These are phyloP conservation scores for Malurus elegans DNA, from an alignment of 2,113 vertebrate species.

Conservation along the genomic window DNA sequence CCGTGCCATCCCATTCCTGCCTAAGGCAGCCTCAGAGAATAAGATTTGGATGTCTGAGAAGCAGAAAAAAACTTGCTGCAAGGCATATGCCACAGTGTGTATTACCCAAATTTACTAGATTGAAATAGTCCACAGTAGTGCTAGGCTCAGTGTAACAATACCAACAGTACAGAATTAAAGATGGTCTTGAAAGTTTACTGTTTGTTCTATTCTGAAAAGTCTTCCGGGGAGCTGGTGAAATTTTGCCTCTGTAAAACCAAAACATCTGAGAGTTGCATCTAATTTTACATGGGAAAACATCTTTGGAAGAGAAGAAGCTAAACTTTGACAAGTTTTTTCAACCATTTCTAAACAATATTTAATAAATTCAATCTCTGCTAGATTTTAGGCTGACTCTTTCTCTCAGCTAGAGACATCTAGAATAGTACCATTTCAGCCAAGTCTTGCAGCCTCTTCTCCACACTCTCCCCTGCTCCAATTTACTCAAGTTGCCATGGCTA, in stretches of 20 bases:
- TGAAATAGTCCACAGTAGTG: neutral
- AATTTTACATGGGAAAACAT: neutral
- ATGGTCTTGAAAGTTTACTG: neutral
- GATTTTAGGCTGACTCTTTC: neutral
- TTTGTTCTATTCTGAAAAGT: neutral
- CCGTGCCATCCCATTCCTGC: neutral
- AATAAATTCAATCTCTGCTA: neutral
- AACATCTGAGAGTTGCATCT: neutral
- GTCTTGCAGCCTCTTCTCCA: neutral
- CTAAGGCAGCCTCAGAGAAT: neutral
- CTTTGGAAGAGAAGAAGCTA: neutral
- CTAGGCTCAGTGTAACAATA: neutral
- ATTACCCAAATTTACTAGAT: neutral
- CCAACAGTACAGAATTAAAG: neutral
- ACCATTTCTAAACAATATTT: neutral
- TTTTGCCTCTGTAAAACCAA: neutral
- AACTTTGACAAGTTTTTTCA: neutral
- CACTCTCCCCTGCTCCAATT: neutral
- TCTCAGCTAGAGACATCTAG: neutral
- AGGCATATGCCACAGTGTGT: neutral
- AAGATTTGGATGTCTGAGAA: neutral
- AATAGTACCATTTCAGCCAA: neutral
- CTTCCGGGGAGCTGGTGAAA: neutral
- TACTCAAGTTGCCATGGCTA: neutral
- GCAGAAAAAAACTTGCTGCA: neutral